These are phyloP conservation scores for Lepidotrigona ventralis DNA, from an alignment of 1,140 invertebrate genomes.

Conservation along the genomic window DNA sequence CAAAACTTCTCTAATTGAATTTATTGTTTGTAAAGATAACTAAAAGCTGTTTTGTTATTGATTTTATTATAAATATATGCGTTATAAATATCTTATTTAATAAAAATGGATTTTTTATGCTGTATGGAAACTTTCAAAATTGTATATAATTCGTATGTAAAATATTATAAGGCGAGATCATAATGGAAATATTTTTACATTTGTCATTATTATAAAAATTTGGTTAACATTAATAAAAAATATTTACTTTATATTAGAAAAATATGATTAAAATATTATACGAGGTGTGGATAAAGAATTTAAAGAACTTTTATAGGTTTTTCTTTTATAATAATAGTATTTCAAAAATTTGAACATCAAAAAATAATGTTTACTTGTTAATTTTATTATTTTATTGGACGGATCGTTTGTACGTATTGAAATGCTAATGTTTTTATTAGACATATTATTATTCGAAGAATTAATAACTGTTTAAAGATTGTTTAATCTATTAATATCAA, in stretches of 20 bases:
- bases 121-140: background rate
- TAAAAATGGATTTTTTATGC: background rate
- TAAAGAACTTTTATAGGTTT: no score
- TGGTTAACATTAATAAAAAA: background rate
- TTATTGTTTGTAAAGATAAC: background rate
- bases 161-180: background rate
- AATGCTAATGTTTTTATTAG: no score
- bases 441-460: no score
- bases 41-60: background rate
- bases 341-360: no score
- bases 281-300: no score
- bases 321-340: no score
- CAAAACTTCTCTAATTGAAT: background rate
- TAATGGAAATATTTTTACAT: slow-evolving; percentile 1
- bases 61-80: background rate
- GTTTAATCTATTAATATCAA: no score
- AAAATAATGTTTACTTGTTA: no score
- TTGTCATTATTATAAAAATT: slow-evolving; percentile 4
- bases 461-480: no score
- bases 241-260: background rate
- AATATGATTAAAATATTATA: background rate
- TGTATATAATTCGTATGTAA: background rate
- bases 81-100: background rate
- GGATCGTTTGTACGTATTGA: no score
- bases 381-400: no score